These are phyloP conservation scores for Myripristis murdjan DNA, from an alignment of 2,797 vertebrate genomes.

Conservation along the genomic window DNA sequence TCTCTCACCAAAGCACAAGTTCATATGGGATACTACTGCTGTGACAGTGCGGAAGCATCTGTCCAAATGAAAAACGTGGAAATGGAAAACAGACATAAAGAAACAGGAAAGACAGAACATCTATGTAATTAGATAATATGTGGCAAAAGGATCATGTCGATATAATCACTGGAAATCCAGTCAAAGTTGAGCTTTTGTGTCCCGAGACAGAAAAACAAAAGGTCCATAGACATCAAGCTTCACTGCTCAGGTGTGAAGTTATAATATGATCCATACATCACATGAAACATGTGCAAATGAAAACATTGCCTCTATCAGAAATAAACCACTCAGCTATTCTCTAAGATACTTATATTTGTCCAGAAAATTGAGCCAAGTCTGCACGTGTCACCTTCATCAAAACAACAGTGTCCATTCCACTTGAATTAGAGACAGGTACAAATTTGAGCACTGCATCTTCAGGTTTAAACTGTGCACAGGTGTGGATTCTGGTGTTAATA, in stretches of 20 bases:
- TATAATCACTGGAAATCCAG: conserved; percentile 50
- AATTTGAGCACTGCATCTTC: conserved; percentile 69
- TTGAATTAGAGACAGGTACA: conserved; percentile 65
- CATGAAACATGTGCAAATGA: conserved; percentile 26
- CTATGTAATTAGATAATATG: conserved; percentile 41
- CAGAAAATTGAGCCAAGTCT: conserved; percentile 47
- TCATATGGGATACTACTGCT: conserved; percentile 53
- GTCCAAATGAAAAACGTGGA: conserved; percentile 41
- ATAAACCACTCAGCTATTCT: conserved; percentile 21
- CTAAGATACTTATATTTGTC: conserved; percentile 55
- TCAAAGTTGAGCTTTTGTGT: conserved; percentile 35
- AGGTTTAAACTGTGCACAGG: conserved; percentile 73
- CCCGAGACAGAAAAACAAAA: conserved; percentile 12
- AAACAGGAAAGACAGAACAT: conserved; percentile 31
- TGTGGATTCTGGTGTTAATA: conserved; percentile 81
- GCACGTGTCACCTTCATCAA: conserved; percentile 31
- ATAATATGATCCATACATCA: conserved; percentile 21
- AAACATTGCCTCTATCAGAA: conserved; percentile 22
- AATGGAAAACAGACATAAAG: conserved; percentile 40
- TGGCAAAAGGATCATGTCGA: conserved; percentile 36
- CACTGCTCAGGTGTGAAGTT: conserved; percentile 48
- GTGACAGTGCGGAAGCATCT: conserved; percentile 38
- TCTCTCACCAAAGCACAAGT: conserved; percentile 68
- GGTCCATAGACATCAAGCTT: conserved; percentile 28
- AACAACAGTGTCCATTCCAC: conserved; percentile 44